Conservation (phyloP, 1,140 invertebrate genomes). For the Pseudomyrmex sp. region DNA sequence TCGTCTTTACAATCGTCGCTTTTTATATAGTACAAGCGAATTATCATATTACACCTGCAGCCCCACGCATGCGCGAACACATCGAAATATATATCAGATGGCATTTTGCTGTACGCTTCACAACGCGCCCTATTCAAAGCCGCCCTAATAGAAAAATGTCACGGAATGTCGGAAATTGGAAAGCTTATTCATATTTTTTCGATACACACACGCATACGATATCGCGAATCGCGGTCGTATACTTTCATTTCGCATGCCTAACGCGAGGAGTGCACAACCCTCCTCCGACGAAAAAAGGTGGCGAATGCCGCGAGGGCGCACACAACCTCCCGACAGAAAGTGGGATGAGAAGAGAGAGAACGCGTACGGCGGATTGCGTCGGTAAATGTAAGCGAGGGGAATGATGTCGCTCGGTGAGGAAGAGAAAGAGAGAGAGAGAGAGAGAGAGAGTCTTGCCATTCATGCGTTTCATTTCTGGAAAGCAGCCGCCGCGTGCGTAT, state of each 20-base stretch:
- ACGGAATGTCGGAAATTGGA: slow-evolving; percentile 85
- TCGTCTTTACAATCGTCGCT: not conserved
- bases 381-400: slow-evolving; percentile 34
- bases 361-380: slow-evolving; percentile 36
- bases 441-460: slow-evolving; percentile 36
- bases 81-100: slow-evolving; percentile 82
- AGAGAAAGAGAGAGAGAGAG: not conserved
- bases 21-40: not conserved
- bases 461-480: slow-evolving; percentile 60
- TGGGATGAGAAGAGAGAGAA: slow-evolving; percentile 57
- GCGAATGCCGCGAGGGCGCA: slow-evolving; percentile 36
- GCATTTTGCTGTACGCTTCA: slow-evolving; percentile 82
- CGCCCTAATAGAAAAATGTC: slow-evolving; percentile 84
- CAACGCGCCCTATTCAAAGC: slow-evolving; percentile 82
- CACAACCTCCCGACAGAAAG: not conserved
- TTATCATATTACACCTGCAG: not conserved
- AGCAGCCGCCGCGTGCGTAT: slow-evolving; percentile 32
- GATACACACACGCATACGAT: slow-evolving; percentile 74
- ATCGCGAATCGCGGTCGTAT: slow-evolving; percentile 67
- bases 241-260: slow-evolving; percentile 82
- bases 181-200: slow-evolving; percentile 85
- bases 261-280: slow-evolving; percentile 64
- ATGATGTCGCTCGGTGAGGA: not conserved
- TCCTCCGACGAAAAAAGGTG: slow-evolving; percentile 54
- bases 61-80: slow-evolving; percentile 73